Conservation (phyloP, 2,113 vertebrate species). For the Otis tarda region DNA sequence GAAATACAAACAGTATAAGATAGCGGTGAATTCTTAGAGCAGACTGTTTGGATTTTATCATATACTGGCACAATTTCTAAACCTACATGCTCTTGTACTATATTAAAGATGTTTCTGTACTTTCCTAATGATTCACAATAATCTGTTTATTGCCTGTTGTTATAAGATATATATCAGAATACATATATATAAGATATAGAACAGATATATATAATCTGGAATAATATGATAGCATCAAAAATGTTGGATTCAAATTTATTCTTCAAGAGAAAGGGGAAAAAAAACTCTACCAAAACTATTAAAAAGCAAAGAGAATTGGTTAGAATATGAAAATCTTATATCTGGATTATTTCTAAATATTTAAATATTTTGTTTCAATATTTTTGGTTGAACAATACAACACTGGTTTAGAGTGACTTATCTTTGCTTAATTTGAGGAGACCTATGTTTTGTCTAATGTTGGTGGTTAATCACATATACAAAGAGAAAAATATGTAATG, state of each 20-base stretch:
- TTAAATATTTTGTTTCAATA: not conserved
- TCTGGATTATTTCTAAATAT: not conserved
- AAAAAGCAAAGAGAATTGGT: not conserved
- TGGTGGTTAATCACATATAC: not conserved
- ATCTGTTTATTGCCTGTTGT: not conserved
- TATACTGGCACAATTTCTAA: not conserved
- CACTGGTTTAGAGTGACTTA: too few species aligned
- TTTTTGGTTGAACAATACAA: not conserved
- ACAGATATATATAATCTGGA: not conserved
- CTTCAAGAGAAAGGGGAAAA: not conserved
- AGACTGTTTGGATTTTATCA: not conserved
- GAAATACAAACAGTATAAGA: not conserved
- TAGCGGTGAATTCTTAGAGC: not conserved
- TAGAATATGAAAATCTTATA: not conserved
- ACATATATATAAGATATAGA: too few species aligned
- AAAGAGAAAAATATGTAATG: not conserved
- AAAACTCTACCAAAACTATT: not conserved
- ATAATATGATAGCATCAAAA: not conserved
- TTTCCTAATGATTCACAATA: not conserved
- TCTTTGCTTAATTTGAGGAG: not conserved
- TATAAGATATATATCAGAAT: not conserved
- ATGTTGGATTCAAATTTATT: not conserved
- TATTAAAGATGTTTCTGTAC: not conserved
- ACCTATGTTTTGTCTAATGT: not conserved
- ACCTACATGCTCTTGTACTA: not conserved